Evolutionary conservation across 2,797 vertebrate species (phyloP), one percentile per base, ranked within the genome.

Genomic region (Prunella strophiata): DNA sequence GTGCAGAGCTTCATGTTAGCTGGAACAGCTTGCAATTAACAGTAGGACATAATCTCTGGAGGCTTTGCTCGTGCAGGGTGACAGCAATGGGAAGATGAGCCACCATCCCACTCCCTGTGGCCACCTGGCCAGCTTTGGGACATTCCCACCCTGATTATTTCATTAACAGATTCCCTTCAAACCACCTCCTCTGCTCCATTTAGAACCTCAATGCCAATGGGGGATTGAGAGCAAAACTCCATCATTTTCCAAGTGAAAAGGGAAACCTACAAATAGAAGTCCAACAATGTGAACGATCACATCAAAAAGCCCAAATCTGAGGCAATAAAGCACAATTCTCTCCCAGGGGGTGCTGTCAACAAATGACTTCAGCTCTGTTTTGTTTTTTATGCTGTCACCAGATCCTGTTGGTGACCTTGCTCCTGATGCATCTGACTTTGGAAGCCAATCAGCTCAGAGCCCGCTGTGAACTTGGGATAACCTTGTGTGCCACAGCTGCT

Each of bases 391-490:
- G 48, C 82, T 89, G 87, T 89, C 82, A 91, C 71, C 75, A 82
- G 89, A 90, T 93, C 92, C 93, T 63, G 47, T n/a, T 0, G 2
- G 91, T 93, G 92, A 96, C 94, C 94, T 97, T 92, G 91, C 19
- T 88, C 57, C 75, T 30, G 67, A 25, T 67, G 79, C 88, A 89
- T 78, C 92, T 1, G 16, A 59, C 77, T 76, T 91, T 86, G 93
- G 93, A 89, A 85, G 51, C 32, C 84, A 75, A 75, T 91, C 43
- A 72, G 82, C 42, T 29, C 32, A 0, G 23, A 88, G 92, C 54
- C 55, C 23, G 27, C 77, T 82, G 10, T 11, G 75, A 85, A 67
- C 91, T 91, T 86, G 88, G 78, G 93, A 85, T 80, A 93, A 94
- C 94, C 94, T 96, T 94, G 95, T 18, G 50, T 79, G 83, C 63